Evolutionary conservation across 2,888 invertebrate genomes (phyloP).

Genomic region (Andrena trimmerana): DNA sequence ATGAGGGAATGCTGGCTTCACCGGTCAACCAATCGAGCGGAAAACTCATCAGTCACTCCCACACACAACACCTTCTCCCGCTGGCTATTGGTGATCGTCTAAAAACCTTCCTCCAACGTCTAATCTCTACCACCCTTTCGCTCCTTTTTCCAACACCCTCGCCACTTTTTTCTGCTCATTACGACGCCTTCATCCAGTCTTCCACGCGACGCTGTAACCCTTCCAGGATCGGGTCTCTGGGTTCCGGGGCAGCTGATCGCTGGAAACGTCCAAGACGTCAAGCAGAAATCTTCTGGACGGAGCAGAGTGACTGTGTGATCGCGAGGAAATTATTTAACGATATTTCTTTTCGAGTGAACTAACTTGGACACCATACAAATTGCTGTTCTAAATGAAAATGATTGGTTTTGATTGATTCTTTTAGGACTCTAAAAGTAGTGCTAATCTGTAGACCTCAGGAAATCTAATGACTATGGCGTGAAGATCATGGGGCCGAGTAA

Average conservation of each 20-base stretch:
- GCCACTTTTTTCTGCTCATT: slow-evolving; percentile 26
- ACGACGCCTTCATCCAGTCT: slow-evolving; percentile 29
- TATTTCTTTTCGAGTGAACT: too few relatives aligned
- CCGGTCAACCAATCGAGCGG: slow-evolving; percentile 76
- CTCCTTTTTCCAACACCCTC: slow-evolving; percentile 24
- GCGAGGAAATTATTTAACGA: too few relatives aligned
- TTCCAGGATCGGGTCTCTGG: neutral
- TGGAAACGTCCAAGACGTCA: neutral
- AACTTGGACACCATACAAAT: too few relatives aligned
- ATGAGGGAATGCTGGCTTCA: slow-evolving; percentile 62
- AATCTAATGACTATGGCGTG: neutral
- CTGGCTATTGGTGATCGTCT: slow-evolving; percentile 57
- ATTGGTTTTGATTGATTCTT: too few relatives aligned
- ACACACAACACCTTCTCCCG: slow-evolving; percentile 62
- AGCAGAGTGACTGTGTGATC: too few relatives aligned
- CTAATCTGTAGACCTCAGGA: too few relatives aligned
- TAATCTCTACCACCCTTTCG: slow-evolving; percentile 63
- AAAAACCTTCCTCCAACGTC: slow-evolving; percentile 64
- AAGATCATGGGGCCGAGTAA: slow-evolving; percentile 1
- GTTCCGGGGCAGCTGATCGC: neutral
- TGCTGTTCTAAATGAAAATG: too few relatives aligned
- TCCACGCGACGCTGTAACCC: slow-evolving; percentile 24
- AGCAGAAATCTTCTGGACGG: too few relatives aligned
- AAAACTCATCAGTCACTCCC: slow-evolving; percentile 76
- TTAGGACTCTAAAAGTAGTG: too few relatives aligned